Conservation (phyloP, 2,113 vertebrate species). For the Meles meles region DNA sequence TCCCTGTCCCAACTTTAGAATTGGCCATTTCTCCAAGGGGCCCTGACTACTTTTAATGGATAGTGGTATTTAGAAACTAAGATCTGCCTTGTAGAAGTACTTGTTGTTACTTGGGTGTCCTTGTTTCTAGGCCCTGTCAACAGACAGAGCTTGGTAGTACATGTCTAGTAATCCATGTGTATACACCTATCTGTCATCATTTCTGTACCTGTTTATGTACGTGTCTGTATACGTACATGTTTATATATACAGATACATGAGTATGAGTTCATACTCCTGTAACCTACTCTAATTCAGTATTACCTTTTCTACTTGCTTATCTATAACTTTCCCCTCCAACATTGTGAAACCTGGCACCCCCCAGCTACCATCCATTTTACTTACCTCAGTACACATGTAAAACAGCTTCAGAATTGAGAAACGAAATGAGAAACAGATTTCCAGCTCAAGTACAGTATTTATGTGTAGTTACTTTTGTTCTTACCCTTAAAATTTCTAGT, state of each 20-base stretch:
- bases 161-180: not conserved
- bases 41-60: not conserved
- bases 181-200: not conserved
- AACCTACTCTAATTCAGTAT: not conserved
- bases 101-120: not conserved
- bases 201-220: not conserved
- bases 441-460: not conserved
- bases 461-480: not conserved
- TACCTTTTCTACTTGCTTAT: not conserved
- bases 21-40: not conserved
- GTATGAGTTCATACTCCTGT: not conserved
- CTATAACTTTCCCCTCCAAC: not conserved
- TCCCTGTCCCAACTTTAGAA: not conserved
- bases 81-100: not conserved
- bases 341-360: not conserved
- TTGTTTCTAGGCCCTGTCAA: not conserved
- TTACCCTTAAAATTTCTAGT: not conserved
- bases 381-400: not conserved
- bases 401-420: not conserved
- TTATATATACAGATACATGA: not conserved
- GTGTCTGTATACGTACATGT: not conserved
- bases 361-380: not conserved
- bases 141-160: not conserved
- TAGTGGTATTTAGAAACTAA: not conserved
- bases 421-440: not conserved